phyloP scores from a whole-genome alignment of 2,888 invertebrate genomes.

The Parelbella ahira region DNA sequence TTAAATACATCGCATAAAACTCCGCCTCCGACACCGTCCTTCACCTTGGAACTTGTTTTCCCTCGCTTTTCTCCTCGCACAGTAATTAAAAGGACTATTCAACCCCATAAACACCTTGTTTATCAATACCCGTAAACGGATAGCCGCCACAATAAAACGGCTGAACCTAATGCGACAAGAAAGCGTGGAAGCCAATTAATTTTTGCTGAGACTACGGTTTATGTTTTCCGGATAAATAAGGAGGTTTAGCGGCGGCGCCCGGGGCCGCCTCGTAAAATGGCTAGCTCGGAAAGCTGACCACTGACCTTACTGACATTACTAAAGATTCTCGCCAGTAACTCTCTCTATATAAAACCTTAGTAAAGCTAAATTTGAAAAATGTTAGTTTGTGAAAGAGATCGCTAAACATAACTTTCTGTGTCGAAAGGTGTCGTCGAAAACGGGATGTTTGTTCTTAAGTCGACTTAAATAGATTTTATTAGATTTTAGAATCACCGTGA shows the following conservation, averaged over 20 bases:
- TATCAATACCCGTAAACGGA: slow-evolving; percentile 40
- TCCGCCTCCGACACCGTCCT: too few species aligned
- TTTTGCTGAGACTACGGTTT: slow-evolving; percentile 74
- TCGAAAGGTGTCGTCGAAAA: too few species aligned
- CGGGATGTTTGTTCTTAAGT: too few species aligned
- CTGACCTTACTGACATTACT: slow-evolving; percentile 43
- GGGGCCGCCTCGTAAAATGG: slow-evolving; percentile 66
- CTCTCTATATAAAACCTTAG: too few species aligned
- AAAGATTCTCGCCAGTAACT: slow-evolving; percentile 55
- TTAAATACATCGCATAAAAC: too few species aligned
- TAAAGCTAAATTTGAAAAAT: too few species aligned
- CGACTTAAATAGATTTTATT: too few species aligned
- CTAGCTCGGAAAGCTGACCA: slow-evolving; percentile 65
- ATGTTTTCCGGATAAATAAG: slow-evolving; percentile 78
- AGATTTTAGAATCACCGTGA: too few species aligned
- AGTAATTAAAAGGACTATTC: slow-evolving; percentile 4
- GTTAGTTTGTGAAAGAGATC: too few species aligned
- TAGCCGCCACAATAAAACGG: slow-evolving; percentile 52
- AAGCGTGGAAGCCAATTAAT: slow-evolving; percentile 74
- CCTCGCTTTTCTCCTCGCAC: too few species aligned
- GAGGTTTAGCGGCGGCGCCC: slow-evolving; percentile 71
- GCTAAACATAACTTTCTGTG: too few species aligned
- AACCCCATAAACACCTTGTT: slow-evolving; percentile 27
- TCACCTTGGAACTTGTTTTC: too few species aligned
- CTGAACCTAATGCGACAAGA: slow-evolving; percentile 63